These are phyloP conservation scores for Diplodus puntazzo DNA, from an alignment of 2,797 vertebrate genomes.

Conservation along the genomic window DNA sequence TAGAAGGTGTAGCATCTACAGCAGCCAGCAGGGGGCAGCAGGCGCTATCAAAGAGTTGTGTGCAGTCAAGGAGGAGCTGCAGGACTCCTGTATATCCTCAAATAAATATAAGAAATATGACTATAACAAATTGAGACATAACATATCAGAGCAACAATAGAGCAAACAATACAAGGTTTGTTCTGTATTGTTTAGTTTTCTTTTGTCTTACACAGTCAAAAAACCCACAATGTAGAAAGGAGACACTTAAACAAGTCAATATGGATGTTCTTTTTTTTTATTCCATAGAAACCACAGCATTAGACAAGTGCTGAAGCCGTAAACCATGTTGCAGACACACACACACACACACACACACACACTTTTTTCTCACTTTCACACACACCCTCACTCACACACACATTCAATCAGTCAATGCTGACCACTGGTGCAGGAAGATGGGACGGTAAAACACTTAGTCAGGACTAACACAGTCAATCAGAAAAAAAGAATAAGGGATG, in stretches of 20 bases:
- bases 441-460: conserved; percentile 29
- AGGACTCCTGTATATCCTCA: no score
- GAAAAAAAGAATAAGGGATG: background rate
- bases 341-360: background rate
- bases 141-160: no score
- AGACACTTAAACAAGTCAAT: background rate
- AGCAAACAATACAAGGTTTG: no score
- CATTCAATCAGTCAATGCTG: background rate
- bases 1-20: background rate
- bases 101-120: no score
- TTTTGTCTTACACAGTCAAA: no score
- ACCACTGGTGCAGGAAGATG: conserved; percentile 38
- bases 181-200: no score
- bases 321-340: conserved; percentile 39
- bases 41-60: background rate
- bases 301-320: conserved; percentile 51
- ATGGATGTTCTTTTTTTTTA: conserved; percentile 40
- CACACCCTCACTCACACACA: conserved; percentile 16
- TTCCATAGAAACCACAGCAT: conserved; percentile 64
- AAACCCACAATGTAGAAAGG: no score
- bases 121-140: no score
- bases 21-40: background rate
- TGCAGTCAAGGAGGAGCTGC: background rate
- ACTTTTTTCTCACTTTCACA: no score
- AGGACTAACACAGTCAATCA: conserved; percentile 18